Base-by-base conservation (phyloP, 2,113 vertebrate genomes). In the Pedionomus torquatus region DNA sequence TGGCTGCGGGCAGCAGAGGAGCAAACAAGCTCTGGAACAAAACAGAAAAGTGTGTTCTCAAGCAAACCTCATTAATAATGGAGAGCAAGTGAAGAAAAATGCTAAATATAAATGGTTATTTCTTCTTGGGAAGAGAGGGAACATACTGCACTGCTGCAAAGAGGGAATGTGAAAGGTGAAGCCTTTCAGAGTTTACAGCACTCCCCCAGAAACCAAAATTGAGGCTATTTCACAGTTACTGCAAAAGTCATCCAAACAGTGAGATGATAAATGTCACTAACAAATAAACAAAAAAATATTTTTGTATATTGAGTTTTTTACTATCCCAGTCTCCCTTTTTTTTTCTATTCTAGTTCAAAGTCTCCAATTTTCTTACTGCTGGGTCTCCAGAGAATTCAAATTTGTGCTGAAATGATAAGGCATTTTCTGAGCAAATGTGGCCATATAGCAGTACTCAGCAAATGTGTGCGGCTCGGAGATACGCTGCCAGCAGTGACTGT, bases 31-130 rank as follows among this genome's bases (percentile, higher is more conserved):
- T 76, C 74, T 69, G n/a, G 74, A 89, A 87, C 83, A 95, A 85
- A 96, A 55, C 48, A 87, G 44, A 95, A 95, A 89, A 79, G 48
- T 39, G 28, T 87, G 65, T 87, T 95, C 52, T 95, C 72, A 25
- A 91, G 65, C 57, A 94, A 81, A 75, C 48, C 37, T 94, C 52
- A 90, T 97, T 87, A 95, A 96, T 96, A 96, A 95, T 92, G 57
- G 69, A 93, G 25, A 87, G 28, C 4, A 4, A 91, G 49, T 69
- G 30, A 89, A 72, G 28, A 79, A 58, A 92, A 93, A 65, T 35
- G 57, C 65, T 94, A 91, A 92, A 88, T 90, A 72, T 46, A 33
- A 72, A 64, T 61, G 9, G 25, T 43, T 43, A 35, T 66, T 78
- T 92, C 72, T 78, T 84, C 28, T 63, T 82, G 69, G 61, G 74